Base-by-base conservation (phyloP, 1,140 invertebrate species). In the Amphibalanus amphitrite region DNA sequence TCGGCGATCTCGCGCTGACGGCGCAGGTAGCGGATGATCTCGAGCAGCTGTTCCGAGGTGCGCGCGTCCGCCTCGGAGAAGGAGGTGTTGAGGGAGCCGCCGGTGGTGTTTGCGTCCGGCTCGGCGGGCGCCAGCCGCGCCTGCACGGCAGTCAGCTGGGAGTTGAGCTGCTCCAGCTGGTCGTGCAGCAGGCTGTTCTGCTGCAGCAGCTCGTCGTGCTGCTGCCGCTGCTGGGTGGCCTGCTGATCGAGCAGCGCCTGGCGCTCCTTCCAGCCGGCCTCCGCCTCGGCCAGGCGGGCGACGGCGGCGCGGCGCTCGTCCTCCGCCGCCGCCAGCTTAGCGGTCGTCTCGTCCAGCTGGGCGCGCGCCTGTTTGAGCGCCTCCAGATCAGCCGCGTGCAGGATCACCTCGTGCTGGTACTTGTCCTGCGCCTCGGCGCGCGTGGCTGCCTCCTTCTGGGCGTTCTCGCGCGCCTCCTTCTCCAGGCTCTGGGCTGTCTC, bases 1-100 rank as follows among this genome's bases (percentile, higher is more conserved):
- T 89, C 82, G 25, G 89, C 86, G 59, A 96, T 86, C 77, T 94
- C 92, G 79, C 95, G 95, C 78, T 97, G 93, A 77, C 89, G 87
- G 75, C 92, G 85, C 74, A 97, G 80, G 80, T 89, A 93, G 78
- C 92, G 93, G 59, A 96, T 88, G 28, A 97, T 88, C 83, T 90
- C 88, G 40, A 95, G 79, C 26, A 95, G 80, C 79, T 95, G 91
- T 71, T 94, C 90, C 10, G 79, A 78, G 29, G 80, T 79, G 73
- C 82, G 81, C 29, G 75, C 72, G 59, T 77, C 78, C 33, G 80
- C 78, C 69, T 82, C 80, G 29, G 72, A 76, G n/a, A 75, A 71
- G 28, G 73, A 73, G 20, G 67, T 67, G 59, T 75, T 72, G 40
- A n/a, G 29, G 33, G 29, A 20, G 28, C 71, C 65, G 30, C 23